Base-by-base conservation (phyloP, 2,113 vertebrate species). In the Panurus biarmicus region DNA sequence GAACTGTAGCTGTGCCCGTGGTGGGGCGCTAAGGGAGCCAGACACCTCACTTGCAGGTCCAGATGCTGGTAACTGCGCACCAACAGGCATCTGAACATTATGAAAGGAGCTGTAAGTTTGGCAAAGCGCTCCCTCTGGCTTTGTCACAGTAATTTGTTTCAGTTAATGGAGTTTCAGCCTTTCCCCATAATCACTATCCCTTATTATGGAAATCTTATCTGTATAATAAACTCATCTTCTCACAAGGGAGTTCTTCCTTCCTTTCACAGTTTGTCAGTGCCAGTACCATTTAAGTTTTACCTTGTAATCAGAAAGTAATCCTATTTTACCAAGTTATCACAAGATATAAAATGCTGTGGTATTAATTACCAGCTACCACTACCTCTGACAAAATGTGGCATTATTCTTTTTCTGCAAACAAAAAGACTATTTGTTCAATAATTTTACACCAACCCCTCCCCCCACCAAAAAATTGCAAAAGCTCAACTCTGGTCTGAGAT, bases 131-230 rank as follows among this genome's bases (percentile, higher is more conserved):
- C 94, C 96, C 94, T 91, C 91, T 94, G 89, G 91, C 87, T 96
- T 96, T 95, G 87, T 95, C 78, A 95, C 53, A 95, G 89, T 84
- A 90, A 95, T 95, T 95, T 95, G 89, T 95, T 97, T 95, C 93
- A 89, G 93, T 95, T 97, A 97, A 95, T 95, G 82, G 90, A 88
- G 92, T 90, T 95, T 94, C 91, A 95, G 85, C 71, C 94, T 93
- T 93, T 94, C 87, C 78, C 82, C 82, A 85, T 95, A 94, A 94
- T 95, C 87, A 80, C 94, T 95, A 93, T 77, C 87, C 85, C 87
- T 91, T 95, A 90, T 94, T 95, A 96, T 90, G 89, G 94, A 96
- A 96, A 95, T 95, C 95, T 95, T 95, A 95, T 93, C 91, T 93
- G 84, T 94, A 95, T 94, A 96, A 96, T 94, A 96, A 97, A 95